These are phyloP conservation scores for Corynorhinus townsendii DNA, from an alignment of 2,113 vertebrate species.

Conservation along the genomic window DNA sequence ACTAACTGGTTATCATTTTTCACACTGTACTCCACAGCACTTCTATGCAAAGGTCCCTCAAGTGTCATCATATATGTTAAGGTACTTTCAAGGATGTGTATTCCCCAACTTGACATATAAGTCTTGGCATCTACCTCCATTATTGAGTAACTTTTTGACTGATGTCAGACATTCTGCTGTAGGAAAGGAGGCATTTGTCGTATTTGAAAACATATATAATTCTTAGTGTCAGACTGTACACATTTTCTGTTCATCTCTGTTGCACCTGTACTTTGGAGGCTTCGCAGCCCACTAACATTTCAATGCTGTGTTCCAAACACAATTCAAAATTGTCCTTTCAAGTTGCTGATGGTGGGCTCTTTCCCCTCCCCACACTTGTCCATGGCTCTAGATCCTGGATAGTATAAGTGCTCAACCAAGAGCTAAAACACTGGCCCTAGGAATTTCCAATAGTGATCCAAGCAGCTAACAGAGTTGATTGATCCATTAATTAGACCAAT, in stretches of 20 bases:
- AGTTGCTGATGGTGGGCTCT: background rate
- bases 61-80: background rate
- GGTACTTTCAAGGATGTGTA: background rate
- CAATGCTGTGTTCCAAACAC: background rate
- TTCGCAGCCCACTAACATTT: background rate
- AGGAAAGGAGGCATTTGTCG: background rate
- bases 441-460: background rate
- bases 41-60: background rate
- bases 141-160: constrained; percentile 1
- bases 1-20: background rate
- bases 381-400: background rate
- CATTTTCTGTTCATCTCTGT: background rate
- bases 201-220: constrained; percentile 6
- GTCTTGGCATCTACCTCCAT: background rate
- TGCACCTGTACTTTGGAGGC: background rate
- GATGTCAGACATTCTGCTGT: background rate
- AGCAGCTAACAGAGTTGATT: background rate
- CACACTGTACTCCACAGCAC: background rate
- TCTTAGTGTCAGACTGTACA: background rate
- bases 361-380: rapidly evolving
- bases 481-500: background rate
- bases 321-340: background rate
- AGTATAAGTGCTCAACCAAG: background rate
- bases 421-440: background rate
- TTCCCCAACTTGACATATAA: background rate